Base-by-base conservation (phyloP, 1,140 invertebrate species). In the Spodoptera frugiperda region DNA sequence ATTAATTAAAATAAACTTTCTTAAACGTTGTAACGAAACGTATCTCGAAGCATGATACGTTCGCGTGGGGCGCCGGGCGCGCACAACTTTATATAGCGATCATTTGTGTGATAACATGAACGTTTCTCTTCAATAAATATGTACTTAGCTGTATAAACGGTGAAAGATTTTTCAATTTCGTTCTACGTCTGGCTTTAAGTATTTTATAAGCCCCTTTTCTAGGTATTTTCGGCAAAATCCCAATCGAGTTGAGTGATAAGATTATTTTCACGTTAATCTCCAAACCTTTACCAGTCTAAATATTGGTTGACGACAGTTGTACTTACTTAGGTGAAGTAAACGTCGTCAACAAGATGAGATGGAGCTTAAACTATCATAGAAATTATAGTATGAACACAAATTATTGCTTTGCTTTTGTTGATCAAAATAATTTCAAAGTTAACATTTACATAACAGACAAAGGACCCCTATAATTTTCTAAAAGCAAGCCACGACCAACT, bases 1-100 rank as follows among this genome's bases (percentile, higher is more conserved):
- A 70, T 54, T 70, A 70, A 53, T 70, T 70, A 53, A 55, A 57
- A 21, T 55, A 55, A 21, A 21, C 19, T 72, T n/a, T 57, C 68
- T 72, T 39, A 21, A 65, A 48, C 17, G 19, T 21, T 39, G n/a
- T 61, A 39, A 61, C 9, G 59, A 67, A 48, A 48, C 44, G 14
- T 67, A 48, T 67, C 19, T 17, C 46, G 46, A 3, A 25, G 12
- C 54, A 25, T 14, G 17, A 25, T 30, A 57, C 30, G 17, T 25
- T 57, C 2, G 33, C n/a, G 10, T 39, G 11, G 14, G 21, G 9
- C 12, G 33, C 33, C 33, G 33, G 33, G 33, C 33, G 25, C 33
- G 17, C 59, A 17, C 15, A 44, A 63, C 33, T 44, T 44, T 63
- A 19, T 19, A 11, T 59, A 17, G 11, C 30, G 1, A 61, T 61